A percentile compares a stretch with the other conserved stretches of the same genome.
Evolutionary conservation across 2,113 vertebrate species (phyloP).

Genomic region (Nannobrachium achirus): DNA sequence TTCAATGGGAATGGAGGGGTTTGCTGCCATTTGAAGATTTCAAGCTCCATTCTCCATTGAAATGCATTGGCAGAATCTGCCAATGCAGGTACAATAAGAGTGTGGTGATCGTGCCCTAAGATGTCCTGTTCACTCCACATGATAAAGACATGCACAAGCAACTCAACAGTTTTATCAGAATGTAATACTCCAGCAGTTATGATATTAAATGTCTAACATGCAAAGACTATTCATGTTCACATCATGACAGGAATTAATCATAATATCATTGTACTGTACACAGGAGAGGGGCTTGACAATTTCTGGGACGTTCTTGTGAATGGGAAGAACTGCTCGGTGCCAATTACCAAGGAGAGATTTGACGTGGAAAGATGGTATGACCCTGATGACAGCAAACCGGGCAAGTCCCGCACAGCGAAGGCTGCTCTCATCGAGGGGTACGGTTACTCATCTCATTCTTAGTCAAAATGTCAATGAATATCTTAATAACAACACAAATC

Average conservation of each 20-base stretch:
- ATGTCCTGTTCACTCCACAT: background rate
- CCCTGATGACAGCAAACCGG: slow-evolving; percentile 77
- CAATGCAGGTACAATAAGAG: no score
- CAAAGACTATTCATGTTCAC: background rate
- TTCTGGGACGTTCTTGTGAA: slow-evolving; percentile 85
- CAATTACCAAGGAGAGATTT: slow-evolving; percentile 83
- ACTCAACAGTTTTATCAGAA: no score
- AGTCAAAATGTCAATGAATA: no score
- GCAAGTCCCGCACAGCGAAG: slow-evolving; percentile 79
- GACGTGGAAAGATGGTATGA: slow-evolving; percentile 78
- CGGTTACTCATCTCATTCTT: background rate
- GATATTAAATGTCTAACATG: background rate
- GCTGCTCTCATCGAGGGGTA: slow-evolving; percentile 84
- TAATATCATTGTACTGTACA: slow-evolving; percentile 11
- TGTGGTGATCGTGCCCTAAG: background rate
- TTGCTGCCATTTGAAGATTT: no score
- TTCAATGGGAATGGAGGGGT: no score
- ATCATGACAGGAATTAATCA: slow-evolving; percentile 54
- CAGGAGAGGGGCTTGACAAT: slow-evolving; percentile 84
- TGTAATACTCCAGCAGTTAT: no score
- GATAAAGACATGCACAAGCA: no score
- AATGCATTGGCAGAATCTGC: no score
- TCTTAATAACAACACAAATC: no score
- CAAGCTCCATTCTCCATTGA: no score
- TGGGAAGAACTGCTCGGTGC: slow-evolving; percentile 80